These are phyloP conservation scores for Hycleus phaleratus DNA, from an alignment of 1,140 invertebrate genomes.

Conservation along the genomic window DNA sequence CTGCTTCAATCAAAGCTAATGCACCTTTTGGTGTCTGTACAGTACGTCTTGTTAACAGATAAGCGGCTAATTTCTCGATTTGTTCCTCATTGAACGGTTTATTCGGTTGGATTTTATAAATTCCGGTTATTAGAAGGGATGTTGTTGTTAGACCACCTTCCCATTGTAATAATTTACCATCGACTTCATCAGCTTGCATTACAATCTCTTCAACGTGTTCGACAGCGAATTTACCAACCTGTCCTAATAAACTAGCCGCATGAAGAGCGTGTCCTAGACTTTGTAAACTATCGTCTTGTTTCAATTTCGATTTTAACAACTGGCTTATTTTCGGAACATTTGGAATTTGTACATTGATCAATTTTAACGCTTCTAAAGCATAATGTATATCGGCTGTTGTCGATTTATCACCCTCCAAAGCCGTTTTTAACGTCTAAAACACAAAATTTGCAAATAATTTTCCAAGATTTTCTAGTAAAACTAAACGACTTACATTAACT, in stretches of 20 bases:
- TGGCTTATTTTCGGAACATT: not conserved
- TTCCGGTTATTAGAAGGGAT: constrained; percentile 64
- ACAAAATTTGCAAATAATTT: not conserved
- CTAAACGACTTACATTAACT: constrained; percentile 28
- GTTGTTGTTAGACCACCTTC: constrained; percentile 69
- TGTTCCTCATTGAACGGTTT: constrained; percentile 66
- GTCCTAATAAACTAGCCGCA: constrained; percentile 60
- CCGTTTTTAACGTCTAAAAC: constrained; percentile 28
- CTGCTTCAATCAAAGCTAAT: constrained; percentile 67
- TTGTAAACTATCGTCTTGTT: constrained; percentile 38
- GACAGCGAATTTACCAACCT: constrained; percentile 62
- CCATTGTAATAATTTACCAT: constrained; percentile 81
- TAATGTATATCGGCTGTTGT: constrained; percentile 29
- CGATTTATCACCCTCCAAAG: constrained; percentile 29
- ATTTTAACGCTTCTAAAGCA: constrained; percentile 31
- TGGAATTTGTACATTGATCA: constrained; percentile 24
- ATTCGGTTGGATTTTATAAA: constrained; percentile 69
- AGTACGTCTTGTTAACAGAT: constrained; percentile 81
- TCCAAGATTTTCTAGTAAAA: not conserved
- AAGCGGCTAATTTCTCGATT: constrained; percentile 83
- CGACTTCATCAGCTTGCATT: constrained; percentile 91
- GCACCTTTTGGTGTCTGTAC: constrained; percentile 81
- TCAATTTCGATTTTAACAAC: constrained; percentile 31
- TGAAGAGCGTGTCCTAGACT: constrained; percentile 81
- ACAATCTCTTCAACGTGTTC: constrained; percentile 84